Evolutionary conservation across 2,113 vertebrate species (phyloP).

Genomic region (Oryzias melastigma): DNA sequence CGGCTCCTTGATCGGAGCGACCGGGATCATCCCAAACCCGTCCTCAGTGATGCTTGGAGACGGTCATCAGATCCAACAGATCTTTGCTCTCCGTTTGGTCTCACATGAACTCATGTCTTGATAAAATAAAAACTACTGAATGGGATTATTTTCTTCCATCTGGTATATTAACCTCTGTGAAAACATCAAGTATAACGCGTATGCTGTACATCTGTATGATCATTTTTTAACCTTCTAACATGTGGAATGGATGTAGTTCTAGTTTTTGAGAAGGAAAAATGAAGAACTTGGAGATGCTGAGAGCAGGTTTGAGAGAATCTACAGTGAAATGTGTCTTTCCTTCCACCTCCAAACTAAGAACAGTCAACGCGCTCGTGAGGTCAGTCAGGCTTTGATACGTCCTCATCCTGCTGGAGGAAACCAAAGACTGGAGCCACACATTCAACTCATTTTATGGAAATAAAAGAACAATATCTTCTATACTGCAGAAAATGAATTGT

Average conservation of each 20-base stretch:
- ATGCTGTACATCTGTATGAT: slow-evolving; percentile 97
- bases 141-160: no score
- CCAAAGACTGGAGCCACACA: no score
- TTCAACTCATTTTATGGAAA: no score
- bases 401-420: neutral
- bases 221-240: slow-evolving; percentile 86
- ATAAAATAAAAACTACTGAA: no score
- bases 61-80: slow-evolving; percentile 30
- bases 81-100: slow-evolving; percentile 45
- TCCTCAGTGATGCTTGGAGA: slow-evolving; percentile 38
- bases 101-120: no score
- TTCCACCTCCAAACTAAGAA: slow-evolving; percentile 72
- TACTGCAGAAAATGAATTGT: no score
- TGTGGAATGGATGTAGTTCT: slow-evolving; percentile 92
- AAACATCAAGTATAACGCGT: no score
- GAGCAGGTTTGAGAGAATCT: slow-evolving; percentile 67
- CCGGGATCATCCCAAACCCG: slow-evolving; percentile 38
- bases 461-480: no score
- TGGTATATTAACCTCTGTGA: no score
- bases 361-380: slow-evolving; percentile 34
- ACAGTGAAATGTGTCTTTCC: slow-evolving; percentile 69
- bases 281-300: slow-evolving; percentile 90
- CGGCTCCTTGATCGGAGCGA: slow-evolving; percentile 53
- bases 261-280: slow-evolving; percentile 80
- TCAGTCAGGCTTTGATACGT: neutral